Base-by-base conservation (phyloP, 2,797 vertebrate genomes). In the Amniataba percoides region DNA sequence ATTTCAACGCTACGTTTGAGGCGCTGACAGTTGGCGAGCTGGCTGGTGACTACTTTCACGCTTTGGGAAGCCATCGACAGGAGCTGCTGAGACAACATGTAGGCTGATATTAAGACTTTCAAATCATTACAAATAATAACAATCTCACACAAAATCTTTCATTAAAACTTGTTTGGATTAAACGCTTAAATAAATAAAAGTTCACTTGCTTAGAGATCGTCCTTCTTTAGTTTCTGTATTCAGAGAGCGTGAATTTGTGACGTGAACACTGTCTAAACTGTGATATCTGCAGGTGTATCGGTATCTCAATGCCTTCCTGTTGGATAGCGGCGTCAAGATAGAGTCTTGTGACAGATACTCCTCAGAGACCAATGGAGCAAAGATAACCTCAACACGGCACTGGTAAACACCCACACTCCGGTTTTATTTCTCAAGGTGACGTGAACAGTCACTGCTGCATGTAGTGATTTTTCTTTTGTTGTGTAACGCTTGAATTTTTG, bases 311-410 rank as follows among this genome's bases (percentile, higher is more conserved):
- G 96, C 97, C 85, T 98, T 98, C 92, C 95, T 97, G 71, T 93
- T 97, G 45, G 97, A 98, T 74, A 98, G 97, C 2, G 97, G 97
- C n/a, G 95, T 99, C 80, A 90, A 94, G 85, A 97, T 99, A 42
- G 94, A 96, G 80, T 94, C 96, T 48, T 99, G 97, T 74, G 96
- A 95, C 83, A 94, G 97, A 77, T 99, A 98, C 88, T 97, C 97
- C 34, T 95, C 97, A 45, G 97, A 99, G 94, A 97, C 95, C 39
- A 98, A 99, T 1, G 97, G 97, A 60, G 97, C 96, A 56, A 97
- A 97, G 94, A 97, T 99, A 16, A 96, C 97, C 25, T 95, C 97
- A 4, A 97, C 96, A 0, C 94, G 96, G 19, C 93, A 97, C 65
- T 98, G 97, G 97, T 98, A 91, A 89, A 63, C 58, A 52, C 39